Percentiles rank a stretch among this genome's conserved stretches.
Conservation (phyloP, 53 echinoderm and acorn worm genomes). For the Holothuria leucospilota region DNA sequence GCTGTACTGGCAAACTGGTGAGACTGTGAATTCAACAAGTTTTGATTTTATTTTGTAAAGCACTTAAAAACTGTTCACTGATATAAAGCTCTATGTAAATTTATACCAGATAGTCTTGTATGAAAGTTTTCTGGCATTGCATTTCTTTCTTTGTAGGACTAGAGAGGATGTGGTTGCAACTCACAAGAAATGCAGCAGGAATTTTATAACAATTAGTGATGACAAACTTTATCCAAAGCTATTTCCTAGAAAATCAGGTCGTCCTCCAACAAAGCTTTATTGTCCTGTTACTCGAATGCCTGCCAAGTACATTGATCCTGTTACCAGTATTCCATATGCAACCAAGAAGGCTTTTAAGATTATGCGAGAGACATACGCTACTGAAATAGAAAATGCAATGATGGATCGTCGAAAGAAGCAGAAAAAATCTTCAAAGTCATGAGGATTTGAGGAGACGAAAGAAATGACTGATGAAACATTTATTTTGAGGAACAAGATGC, state of each 20-base stretch:
- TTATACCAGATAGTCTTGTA: too few species aligned
- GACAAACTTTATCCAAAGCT: slow-evolving; percentile 68
- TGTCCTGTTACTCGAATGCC: slow-evolving; percentile 92
- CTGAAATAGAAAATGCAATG: slow-evolving; percentile 79
- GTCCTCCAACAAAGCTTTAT: slow-evolving; percentile 75
- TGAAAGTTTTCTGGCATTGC: neutral
- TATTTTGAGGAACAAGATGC: too few species aligned
- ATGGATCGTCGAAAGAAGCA: slow-evolving; percentile 48
- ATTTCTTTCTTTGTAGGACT: slow-evolving; percentile 14
- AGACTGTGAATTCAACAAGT: too few species aligned
- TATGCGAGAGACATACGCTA: slow-evolving; percentile 90
- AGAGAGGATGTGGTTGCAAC: slow-evolving; percentile 28
- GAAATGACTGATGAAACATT: too few species aligned
- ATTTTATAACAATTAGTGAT: slow-evolving; percentile 95
- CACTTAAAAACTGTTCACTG: too few species aligned
- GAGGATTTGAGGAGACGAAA: too few species aligned
- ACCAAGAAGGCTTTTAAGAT: slow-evolving; percentile 92
- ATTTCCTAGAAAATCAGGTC: slow-evolving; percentile 74
- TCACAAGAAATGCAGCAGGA: slow-evolving; percentile 77
- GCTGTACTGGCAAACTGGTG: too few species aligned
- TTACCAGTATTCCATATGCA: slow-evolving; percentile 95
- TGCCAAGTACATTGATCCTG: slow-evolving; percentile 91
- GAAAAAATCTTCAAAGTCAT: slow-evolving; percentile 27
- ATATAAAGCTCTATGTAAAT: too few species aligned
- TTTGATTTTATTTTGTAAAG: too few species aligned